Evolutionary conservation across 1,140 invertebrate species (phyloP), one percentile per base, ranked within the genome.

Genomic region (Bilobella aurantiaca): DNA sequence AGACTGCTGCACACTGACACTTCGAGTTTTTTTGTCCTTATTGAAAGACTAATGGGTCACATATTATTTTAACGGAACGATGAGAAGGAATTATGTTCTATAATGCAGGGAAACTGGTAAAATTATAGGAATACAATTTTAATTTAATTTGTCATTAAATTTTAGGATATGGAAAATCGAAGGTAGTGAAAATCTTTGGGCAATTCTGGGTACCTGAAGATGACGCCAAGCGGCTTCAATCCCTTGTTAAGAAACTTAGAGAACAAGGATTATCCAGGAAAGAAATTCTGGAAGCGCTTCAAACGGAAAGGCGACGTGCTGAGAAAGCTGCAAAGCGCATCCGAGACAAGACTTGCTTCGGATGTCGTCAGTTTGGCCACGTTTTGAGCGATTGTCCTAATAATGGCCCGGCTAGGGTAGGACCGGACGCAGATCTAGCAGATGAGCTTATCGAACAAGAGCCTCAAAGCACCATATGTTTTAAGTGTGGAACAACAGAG

Each of bases 401-500:
- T 59, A 73, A 87, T 3, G 49, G 25, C 21, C 18, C 23, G 27
- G 16, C 23, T 58, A 62, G 27, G 1, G 27, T 61, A 12, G 21
- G 2, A 28, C 32, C 21, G 74, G 75, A 46, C 76, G 79, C 53
- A 77, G 77, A 14, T 70, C 64, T 32, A n/a, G n/a, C n/a, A n/a
- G n/a, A n/a, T n/a, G n/a, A n/a, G n/a, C n/a, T n/a, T 72, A 58
- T 34, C 73, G 61, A 56, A 69, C 66, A 67, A 80, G 75, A 71
- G 74, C 77, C 5, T 78, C 77, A 42, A 81, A 37, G 61, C 18
- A 75, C 75, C 30, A 82, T 90, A 58, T 91, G 89, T 73, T 91
- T 87, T 73, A 89, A 90, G 76, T 91, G 90, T 77, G 89, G 90
- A 1, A 89, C 88, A 42, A 86, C 86, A 1, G 91, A 93, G 76